Base-by-base conservation (phyloP, 1,140 invertebrate species). In the Drosophila varians region DNA sequence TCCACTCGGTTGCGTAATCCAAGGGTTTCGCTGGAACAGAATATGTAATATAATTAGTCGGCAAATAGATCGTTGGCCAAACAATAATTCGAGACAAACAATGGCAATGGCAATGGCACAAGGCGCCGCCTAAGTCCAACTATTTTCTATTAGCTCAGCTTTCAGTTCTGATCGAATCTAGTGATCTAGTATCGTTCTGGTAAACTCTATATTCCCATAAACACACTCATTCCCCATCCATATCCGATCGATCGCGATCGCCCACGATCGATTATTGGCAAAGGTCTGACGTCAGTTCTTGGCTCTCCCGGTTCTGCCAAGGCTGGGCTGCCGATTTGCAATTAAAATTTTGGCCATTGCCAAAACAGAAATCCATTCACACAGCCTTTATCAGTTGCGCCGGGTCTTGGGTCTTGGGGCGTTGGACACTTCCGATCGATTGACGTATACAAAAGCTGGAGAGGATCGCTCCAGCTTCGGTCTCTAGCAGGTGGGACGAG, bases 351-450 rank as follows among this genome's bases (percentile, higher is more conserved):
- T 61, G 43, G 60, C 60, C 38, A 75, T 56, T 74, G 69, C 75
- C 74, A 48, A 64, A 58, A 21, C n/a, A 45, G 18, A 60, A 75
- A 72, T 58, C 74, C 80, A 79, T 84, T 84, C 71, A 76, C 55
- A 42, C 70, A 65, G 12, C 14, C 53, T 79, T 83, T 86, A 86
- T 87, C 82, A 80, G 61, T 57, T 53, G 36, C 26, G n/a, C 52
- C 52, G 11, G n/a, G 2, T 2, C 4, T 4, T 11, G 36, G 2
- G n/a, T 38, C 36, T 51, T 40, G 56, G 36, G 46, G 69, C 45
- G 42, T 62, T 86, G 82, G 77, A 77, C 82, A 86, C 77, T 86
- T 86, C 80, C 80, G 80, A 86, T 70, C 76, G 64, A 87, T 86
- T 86, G 80, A 86, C 80, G 80, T 86, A 66, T 34, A 40, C 31